Base-by-base conservation (phyloP, 2,888 invertebrate genomes). In the Diachrysia chrysitis region DNA sequence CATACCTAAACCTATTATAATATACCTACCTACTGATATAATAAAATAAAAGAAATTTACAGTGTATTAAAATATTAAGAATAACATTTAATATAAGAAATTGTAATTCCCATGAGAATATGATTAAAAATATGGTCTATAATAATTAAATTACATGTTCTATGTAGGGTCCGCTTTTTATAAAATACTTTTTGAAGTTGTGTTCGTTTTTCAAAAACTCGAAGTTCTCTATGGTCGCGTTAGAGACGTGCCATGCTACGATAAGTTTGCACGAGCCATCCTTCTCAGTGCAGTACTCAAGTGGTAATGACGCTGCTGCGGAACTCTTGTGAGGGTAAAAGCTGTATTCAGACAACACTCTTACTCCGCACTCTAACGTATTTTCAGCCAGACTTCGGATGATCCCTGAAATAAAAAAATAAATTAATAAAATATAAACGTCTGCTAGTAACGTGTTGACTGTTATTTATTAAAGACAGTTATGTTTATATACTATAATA, bases 221-320 rank as follows among this genome's bases (percentile, higher is more conserved):
- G 73, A 92, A 94, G 76, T 93, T 93, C 69, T 94, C 93, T 58
- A 94, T 85, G 12, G 91, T 88, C 0, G 83, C 63, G 68, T 95
- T 94, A 17, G 93, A 89, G 32, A 95, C 78, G 64, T 95, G 93
- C 95, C 95, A 95, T 0, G 93, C 94, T 0, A 92, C 85, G 1
- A 92, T 86, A 1, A 95, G 86, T 73, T 88, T 92, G 79, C 94
- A 95, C 1, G 91, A 84, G 1, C 92, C 91, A 48, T 90, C 90
- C 7, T 73, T 82, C 17, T 92, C 91, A 0, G 84, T 78, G 82
- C 95, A 95, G 81, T 95, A 95, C 66, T 94, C 94, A 10, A 91
- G 73, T 0, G 94, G 92, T 1, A 94, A 71, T 0, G 71, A 19
- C 10, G 74, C 62, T 0, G 80, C 72, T 12, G 79, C 63, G 10